Base-by-base conservation (phyloP, 2,113 vertebrate genomes). In the Pandion haliaetus region DNA sequence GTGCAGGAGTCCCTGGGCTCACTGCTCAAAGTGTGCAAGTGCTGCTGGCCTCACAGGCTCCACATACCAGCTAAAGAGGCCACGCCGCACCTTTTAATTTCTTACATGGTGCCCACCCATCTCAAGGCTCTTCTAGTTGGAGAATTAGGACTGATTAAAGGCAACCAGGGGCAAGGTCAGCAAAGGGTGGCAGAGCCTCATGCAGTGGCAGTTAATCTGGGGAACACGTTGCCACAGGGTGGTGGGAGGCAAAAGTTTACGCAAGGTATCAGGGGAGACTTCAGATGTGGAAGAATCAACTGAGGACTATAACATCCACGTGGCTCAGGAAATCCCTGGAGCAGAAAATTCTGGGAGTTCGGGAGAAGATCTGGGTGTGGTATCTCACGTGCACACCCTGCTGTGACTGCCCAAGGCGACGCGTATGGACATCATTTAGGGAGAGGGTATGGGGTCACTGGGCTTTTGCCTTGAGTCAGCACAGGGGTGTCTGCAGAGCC, bases 191-290 rank as follows among this genome's bases (percentile, higher is more conserved):
- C 63, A 17, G 26, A 8, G 42, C 29, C 38, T 86, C 42, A 21
- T 9, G 16, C 0, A 0, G 44, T 2, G 3, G 18, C 61, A 17
- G 7, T 29, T 74, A 19, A 54, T 31, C 18, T 36, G 42, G 9
- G 47, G 36, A 88, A 42, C 8, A 2, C 6, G 74, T 85, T 6
- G 10, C 42, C 31, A 21, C 19, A 32, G 42, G 28, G 6, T 49
- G 54, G 16, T 65, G 40, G 32, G 14, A 66, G 32, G 32, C 8
- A 24, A 86, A 70, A 36, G 7, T 76, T 88, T 71, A 7, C 25
- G 2, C 31, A 12, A 50, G n/a, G 32, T 59, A 86, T 63, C 16
- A 24, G 20, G 9, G 38, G 38, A 67, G 4, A 21, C 9, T 38
- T 52, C 40, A 62, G 23, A 18, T 34, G 9, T 38, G 29, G 38